Percentiles rank a stretch among this genome's conserved stretches.
Conservation (phyloP, 2,888 invertebrate genomes). For the Dusona sp. region DNA sequence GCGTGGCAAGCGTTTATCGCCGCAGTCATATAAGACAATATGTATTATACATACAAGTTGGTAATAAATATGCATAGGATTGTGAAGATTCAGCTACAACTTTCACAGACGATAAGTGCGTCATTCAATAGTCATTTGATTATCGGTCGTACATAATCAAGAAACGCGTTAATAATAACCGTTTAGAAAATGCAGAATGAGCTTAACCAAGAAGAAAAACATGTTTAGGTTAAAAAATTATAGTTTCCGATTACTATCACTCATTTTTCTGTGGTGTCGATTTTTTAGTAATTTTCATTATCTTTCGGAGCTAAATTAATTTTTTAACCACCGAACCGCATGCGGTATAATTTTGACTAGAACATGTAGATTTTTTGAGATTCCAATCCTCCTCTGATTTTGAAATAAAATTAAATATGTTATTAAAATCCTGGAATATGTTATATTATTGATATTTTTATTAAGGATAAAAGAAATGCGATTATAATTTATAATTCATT, state of each 20-base stretch:
- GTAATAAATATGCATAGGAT: not conserved
- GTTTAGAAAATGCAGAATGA: not conserved
- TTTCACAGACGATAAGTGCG: not conserved
- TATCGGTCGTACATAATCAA: not conserved
- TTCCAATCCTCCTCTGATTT: too few species aligned
- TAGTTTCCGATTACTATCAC: not conserved
- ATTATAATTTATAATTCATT: too few species aligned
- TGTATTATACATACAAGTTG: not conserved
- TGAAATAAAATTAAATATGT: too few species aligned
- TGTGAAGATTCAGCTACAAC: not conserved
- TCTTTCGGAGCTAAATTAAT: too few species aligned
- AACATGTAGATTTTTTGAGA: too few species aligned
- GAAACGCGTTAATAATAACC: not conserved
- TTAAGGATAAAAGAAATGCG: too few species aligned
- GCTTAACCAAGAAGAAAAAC: not conserved
- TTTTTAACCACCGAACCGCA: too few species aligned
- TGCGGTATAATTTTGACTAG: too few species aligned
- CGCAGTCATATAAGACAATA: not conserved
- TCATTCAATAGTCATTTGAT: slow-evolving; percentile 12
- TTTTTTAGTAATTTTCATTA: not conserved
- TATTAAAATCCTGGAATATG: too few species aligned
- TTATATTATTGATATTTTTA: too few species aligned
- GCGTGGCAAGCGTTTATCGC: slow-evolving; percentile 5
- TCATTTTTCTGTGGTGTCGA: not conserved
- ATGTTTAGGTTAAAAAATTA: not conserved